A percentile compares a stretch with the other conserved stretches of the same genome.
Evolutionary conservation across 2,113 vertebrate species (phyloP).

Genomic region (Cyanistes caeruleus): DNA sequence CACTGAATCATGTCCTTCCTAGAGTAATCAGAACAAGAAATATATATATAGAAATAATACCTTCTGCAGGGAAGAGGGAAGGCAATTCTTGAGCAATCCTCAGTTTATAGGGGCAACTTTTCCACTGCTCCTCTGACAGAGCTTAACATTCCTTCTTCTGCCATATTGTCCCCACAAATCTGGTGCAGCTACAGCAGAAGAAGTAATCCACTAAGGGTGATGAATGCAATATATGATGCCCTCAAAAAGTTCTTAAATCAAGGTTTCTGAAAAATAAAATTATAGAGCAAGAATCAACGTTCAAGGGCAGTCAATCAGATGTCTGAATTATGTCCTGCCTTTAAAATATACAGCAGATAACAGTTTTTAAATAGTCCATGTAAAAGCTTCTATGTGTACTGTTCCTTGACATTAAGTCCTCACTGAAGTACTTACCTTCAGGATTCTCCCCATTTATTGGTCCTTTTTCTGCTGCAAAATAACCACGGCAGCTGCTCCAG

Average conservation of each 20-base stretch:
- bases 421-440: constrained; percentile 44
- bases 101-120: background rate
- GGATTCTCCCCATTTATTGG: constrained; percentile 12
- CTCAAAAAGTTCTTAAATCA: constrained; percentile 9
- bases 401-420: constrained; percentile 62
- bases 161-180: background rate
- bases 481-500: constrained; percentile 25
- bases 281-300: background rate
- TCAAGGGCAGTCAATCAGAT: constrained; percentile 38
- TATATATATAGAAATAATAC: background rate
- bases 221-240: background rate
- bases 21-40: background rate
- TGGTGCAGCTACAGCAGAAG: background rate
- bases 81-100: background rate
- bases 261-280: constrained; percentile 20
- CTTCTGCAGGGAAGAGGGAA: background rate
- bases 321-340: constrained; percentile 35
- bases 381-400: constrained; percentile 12
- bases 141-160: background rate
- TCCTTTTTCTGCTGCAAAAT: constrained; percentile 39
- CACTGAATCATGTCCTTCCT: background rate
- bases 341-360: constrained; percentile 24
- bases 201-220: background rate
- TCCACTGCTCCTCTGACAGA: background rate
- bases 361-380: constrained; percentile 22